Evolutionary conservation across 2,797 vertebrate genomes (phyloP), one percentile per base, ranked within the genome.

Genomic region (Toxotes lorentzi): DNA sequence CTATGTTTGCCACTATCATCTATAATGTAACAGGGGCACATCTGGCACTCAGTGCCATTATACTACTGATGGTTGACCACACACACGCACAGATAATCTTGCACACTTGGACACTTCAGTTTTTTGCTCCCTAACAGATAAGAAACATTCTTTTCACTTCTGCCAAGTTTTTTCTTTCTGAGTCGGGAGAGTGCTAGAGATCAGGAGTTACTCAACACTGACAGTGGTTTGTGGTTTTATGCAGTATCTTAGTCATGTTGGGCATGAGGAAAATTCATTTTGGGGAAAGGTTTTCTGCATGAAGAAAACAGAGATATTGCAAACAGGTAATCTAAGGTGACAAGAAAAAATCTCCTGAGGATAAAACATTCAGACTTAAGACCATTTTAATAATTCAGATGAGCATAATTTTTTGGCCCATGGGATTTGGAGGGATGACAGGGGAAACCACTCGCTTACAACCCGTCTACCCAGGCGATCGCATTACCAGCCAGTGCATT

Each of bases 1-100:
- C 38, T 66, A 84, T 80, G 80, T 81, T 86, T 71, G 68, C 82
- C 70, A 43, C 34, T 60, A 32, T 91, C 90, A 92, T 94, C 81
- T 85, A 92, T 94, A 89, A 94, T 94, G 84, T 76, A 94, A 62
- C 70, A 86, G 87, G 81, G 88, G 7, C 89, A 91, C 91, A 90
- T 91, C 90, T 92, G 93, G 83, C 76, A 81, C 83, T 88, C 74
- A 72, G 57, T 35, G 54, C 69, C 72, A 68, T 82, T 65, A 73
- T 27, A 51, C 32, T 19, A 60, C 59, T 74, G 86, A 79, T 65
- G 85, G 70, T 60, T 85, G 81, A 88, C 79, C 82, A 83, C 72
- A 84, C 82, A 64, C 66, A 45, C 19, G 12, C 67, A 27, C 61
- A 61, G 51, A 81, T 80, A 56, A 80, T 76, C 73, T 73, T 72